Base-by-base conservation (phyloP, 1,140 invertebrate genomes). In the Amphibalanus amphitrite region DNA sequence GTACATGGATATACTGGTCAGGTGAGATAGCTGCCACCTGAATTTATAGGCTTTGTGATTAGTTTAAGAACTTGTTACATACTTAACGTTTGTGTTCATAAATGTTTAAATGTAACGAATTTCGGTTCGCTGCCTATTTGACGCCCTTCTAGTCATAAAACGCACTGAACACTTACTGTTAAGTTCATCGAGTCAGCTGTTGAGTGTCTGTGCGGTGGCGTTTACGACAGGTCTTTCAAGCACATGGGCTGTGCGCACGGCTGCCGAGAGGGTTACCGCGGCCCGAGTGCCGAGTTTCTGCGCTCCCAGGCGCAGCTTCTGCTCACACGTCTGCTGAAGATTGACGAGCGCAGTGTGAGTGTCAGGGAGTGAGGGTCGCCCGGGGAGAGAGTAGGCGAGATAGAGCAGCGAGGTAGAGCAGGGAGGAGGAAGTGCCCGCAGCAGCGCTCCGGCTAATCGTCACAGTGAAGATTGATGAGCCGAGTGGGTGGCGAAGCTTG, bases 241-340 rank as follows among this genome's bases (percentile, higher is more conserved):
- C 90, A 93, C 76, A 81, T 99, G 6, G 97, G 97, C 3, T 99
- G 97, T 80, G 90, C 90, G 0, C 90, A 97, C 77, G 91, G 90
- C 6, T 95, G 93, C 80, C 86, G 84, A 28, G 92, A 89, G 81
- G 90, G 87, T 28, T 87, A 85, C 77, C 84, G 92, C n/a, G 91
- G 91, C 23, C 89, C 90, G 0, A 91, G 92, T 68, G 91, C 91
- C 0, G 93, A 95, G 78, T 92, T 92, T 75, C 84, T 96, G 3
- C 85, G 95, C 28, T 89, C 90, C 0, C 93, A 97, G 80, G 90
- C 88, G 23, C 88, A 93, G 75, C 89, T 88, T 77, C 88, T 95
- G 13, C 80, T 98, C 0, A 85, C 86, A 0, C 86, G 90, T 75
- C 80, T 97, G 28, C 84, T 59, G 47, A 83, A 71, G 75, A 75